These are phyloP conservation scores for Aromia moschata DNA, from an alignment of 2,888 invertebrate genomes.

Conservation along the genomic window DNA sequence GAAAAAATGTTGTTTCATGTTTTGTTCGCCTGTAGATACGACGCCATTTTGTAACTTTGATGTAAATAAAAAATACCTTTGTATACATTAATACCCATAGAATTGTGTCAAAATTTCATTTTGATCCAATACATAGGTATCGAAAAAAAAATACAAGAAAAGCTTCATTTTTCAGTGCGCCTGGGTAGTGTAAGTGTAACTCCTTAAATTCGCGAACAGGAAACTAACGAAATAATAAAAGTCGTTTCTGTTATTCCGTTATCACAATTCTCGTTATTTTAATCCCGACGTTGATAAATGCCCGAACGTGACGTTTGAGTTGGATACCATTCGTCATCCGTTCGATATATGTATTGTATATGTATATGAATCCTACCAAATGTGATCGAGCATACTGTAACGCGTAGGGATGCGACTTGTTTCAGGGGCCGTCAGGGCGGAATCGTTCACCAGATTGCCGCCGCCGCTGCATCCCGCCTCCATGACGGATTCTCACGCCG, in stretches of 20 bases:
- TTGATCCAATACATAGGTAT: too few relatives aligned
- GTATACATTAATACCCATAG: too few relatives aligned
- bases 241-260: not conserved
- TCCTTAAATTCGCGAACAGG: too few relatives aligned
- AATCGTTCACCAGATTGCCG: conserved; percentile 64
- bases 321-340: conserved; percentile 31
- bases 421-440: conserved; percentile 64
- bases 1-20: too few relatives aligned
- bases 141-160: too few relatives aligned
- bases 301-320: conserved; percentile 5
- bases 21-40: too few relatives aligned
- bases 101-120: too few relatives aligned
- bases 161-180: too few relatives aligned
- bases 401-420: too few relatives aligned
- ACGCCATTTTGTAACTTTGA: too few relatives aligned
- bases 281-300: conserved; percentile 5
- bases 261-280: not conserved
- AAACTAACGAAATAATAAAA: not conserved
- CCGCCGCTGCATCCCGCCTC: conserved; percentile 61
- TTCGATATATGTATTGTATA: conserved; percentile 35
- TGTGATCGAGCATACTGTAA: conserved; percentile 32
- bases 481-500: conserved; percentile 56
- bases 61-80: too few relatives aligned
- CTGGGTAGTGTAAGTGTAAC: too few relatives aligned
- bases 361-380: conserved; percentile 15